Base-by-base conservation (phyloP, 64 coral and sea anemone species). In the Acropora tenuis region DNA sequence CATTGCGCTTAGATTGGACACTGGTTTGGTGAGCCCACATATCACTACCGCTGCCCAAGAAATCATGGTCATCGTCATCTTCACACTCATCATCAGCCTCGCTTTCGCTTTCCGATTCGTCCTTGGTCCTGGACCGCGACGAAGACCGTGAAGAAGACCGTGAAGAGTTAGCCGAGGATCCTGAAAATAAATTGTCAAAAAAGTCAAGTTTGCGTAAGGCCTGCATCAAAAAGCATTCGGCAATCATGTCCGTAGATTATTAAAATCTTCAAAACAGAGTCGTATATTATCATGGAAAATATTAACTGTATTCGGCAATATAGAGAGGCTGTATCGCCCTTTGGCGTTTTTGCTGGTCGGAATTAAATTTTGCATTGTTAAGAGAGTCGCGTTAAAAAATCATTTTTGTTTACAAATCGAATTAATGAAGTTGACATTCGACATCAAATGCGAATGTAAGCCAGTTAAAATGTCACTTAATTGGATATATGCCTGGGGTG, bases 1-100 rank as follows among this genome's bases (percentile, higher is more conserved):
- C 12, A n/a, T 78, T 82, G 13, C 61, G 43, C 47, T 90, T 77
- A 9, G 92, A 86, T 3, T 43, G 76, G 6, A 40, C 73, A 72
- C 92, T 94, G 82, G 68, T 73, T 43, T 82, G 47, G 15, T 57
- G 77, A 45, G 47, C 78, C 42, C 80, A 76, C 59, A 97, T 88
- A 49, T 86, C 53, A 6, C 87, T 93, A 1, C 68, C 61, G 13
- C 71, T 83, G 71, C 93, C 95, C n/a, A 94, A 57, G 79, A 94
- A 86, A 1, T 30, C 30, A 30, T 30, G 30, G 52, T 78, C 95
- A 45, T 75, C 74, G 1, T 90, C 89, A 58, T 60, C 45, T 1
- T 79, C 85, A 18, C 15, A 52, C 8, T 63, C 78, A 2, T 76
- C 47, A 30, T 90, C 78, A 65, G 83, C 60, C 15, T 40, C 52